Evolutionary conservation across 1,140 invertebrate genomes (phyloP), one percentile per base, ranked within the genome.

Genomic region (Drosophila repletoides): DNA sequence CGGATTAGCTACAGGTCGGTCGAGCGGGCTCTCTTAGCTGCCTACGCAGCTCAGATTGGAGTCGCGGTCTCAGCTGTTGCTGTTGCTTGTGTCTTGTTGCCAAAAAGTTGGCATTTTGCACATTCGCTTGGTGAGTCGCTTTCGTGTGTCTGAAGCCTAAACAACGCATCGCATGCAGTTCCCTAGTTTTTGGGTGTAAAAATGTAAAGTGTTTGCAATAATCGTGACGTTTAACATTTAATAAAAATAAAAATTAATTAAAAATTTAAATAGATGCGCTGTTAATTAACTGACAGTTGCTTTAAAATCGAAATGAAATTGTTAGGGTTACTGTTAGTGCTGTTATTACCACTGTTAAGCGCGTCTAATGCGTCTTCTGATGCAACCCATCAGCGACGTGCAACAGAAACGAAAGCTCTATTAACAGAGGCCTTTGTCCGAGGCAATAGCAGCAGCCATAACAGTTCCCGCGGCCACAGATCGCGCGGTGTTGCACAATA

Each of bases 401-500:
- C 65, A 63, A 68, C 48, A 15, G 33, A 48, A 5, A 31, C 29
- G 2, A 31, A 41, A 29, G 38, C 56, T 7, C 6, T 10, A n/a
- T n/a, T n/a, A 14, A 10, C 38, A 14, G 40, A 67, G 48, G 56
- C 24, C 17, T 40, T 43, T 49, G 34, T 55, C 14, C 41, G 31
- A 33, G 43, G 9, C n/a, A 26, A 45, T 38, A 49, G 9, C n/a
- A 26, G 53, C 33, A 49, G 46, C 65, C 19, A 79, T 64, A 59
- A 21, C 38, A 56, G 52, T 52, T 69, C 53, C 49, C 69, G 59
- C 40, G 52, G 58, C 49, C 43, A 48, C 28, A 66, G 58, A 59
- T 49, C 60, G 49, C 74, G 79, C 19, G 60, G 56, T 7, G 66
- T 83, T 84, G 70, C 70, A 79, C 79, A 83, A 83, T 83, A 84